Evolutionary conservation across 2,888 invertebrate genomes (phyloP).

Genomic region (Parthenolecanium corni): DNA sequence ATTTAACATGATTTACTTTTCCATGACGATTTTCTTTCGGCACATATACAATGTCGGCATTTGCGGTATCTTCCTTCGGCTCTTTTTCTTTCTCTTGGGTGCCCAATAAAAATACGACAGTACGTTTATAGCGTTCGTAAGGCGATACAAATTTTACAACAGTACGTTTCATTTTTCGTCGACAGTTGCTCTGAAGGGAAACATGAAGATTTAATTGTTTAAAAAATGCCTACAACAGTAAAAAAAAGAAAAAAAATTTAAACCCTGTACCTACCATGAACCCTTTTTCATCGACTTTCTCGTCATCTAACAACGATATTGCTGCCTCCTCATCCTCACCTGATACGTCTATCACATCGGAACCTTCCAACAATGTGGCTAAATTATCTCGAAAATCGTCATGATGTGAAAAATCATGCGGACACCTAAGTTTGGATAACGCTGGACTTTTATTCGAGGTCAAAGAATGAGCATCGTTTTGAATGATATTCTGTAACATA

Average conservation of each 20-base stretch:
- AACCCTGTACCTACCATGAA: no score
- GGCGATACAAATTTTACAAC: conserved; percentile 21
- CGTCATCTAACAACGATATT: neutral
- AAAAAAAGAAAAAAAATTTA: no score
- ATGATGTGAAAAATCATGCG: conserved; percentile 47
- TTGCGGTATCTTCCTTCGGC: no score
- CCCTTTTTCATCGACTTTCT: no score
- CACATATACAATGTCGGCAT: no score
- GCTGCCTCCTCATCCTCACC: neutral
- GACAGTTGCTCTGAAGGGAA: no score
- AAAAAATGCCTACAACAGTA: no score
- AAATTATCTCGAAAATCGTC: conserved; percentile 47
- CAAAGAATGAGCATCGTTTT: conserved; percentile 1
- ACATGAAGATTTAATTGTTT: no score
- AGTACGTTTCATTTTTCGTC: neutral
- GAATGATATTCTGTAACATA: conserved; percentile 7
- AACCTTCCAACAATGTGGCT: conserved; percentile 40
- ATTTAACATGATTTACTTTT: no score
- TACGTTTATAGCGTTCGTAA: conserved; percentile 23
- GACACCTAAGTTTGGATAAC: conserved; percentile 9
- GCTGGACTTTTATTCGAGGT: neutral
- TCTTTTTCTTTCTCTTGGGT: conserved; percentile 7
- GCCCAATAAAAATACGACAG: conserved; percentile 6
- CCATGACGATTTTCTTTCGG: no score
- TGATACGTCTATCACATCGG: conserved; percentile 8